Base-by-base conservation (phyloP, 2,888 invertebrate genomes). In the Drosophila glabriapex region DNA sequence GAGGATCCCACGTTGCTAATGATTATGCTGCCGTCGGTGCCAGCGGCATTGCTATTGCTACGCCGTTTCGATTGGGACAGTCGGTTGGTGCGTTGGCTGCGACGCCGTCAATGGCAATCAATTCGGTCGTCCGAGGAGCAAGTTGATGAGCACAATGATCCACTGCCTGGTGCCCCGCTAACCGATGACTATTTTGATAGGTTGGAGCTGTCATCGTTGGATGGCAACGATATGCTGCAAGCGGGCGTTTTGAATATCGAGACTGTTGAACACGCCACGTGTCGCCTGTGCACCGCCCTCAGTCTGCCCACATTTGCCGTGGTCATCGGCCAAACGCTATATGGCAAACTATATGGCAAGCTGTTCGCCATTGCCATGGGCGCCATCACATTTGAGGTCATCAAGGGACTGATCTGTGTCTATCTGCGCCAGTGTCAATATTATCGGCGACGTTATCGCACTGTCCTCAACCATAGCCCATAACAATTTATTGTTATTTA, bases 141-240 rank as follows among this genome's bases (percentile, higher is more conserved):
- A 12, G 35, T 54, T 7, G 80, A 82, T 35, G 68, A 37, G 3
- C 0, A 65, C 7, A 80, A 72, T 0, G 73, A 73, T 0, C 62
- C 66, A 0, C 43, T 83, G 65, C 83, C 90, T 0, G 89, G 88
- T 2, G 89, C 89, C 0, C 86, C 89, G 0, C 61, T 85, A 0
- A 59, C 58, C 1, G 86, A 85, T 46, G 65, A 62, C 0, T 90
- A 90, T 39, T 90, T 78, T 6, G 77, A 80, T n/a, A 29, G 52
- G 1, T 33, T 59, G 55, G 83, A 85, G 2, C 66, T 53, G 2
- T 19, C 25, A 12, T 12, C 10, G 3, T 3, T 59, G 1, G 54
- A 76, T 41, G 31, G 19, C 9, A 39, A 61, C 0, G 76, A 78
- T 14, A 31, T 58, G 35, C 25, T 74, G 10, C 56, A 82, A 37